These are phyloP conservation scores for Aspidoscelis tigris DNA, from an alignment of 2,113 vertebrate species.

Conservation along the genomic window DNA sequence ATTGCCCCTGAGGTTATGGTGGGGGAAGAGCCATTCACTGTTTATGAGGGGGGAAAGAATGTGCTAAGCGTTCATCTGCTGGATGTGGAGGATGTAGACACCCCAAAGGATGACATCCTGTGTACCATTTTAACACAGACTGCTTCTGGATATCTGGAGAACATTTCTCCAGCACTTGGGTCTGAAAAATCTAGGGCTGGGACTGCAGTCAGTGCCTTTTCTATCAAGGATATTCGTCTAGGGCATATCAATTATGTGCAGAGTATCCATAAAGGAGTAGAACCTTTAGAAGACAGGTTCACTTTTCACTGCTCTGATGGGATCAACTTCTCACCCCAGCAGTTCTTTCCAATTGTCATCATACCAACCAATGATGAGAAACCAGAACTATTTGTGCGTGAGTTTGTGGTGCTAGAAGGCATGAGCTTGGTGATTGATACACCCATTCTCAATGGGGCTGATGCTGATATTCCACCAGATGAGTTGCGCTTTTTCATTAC, in stretches of 20 bases:
- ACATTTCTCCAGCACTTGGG: conserved; percentile 66
- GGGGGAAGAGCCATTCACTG: conserved; percentile 72
- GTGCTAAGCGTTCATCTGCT: conserved; percentile 71
- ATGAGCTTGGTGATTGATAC: conserved; percentile 74
- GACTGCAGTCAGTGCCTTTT: conserved; percentile 72
- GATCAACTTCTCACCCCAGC: conserved; percentile 64
- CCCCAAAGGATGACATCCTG: conserved; percentile 67
- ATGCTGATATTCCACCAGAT: conserved; percentile 68
- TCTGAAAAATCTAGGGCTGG: conserved; percentile 66
- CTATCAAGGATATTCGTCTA: conserved; percentile 62
- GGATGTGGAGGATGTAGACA: conserved; percentile 65
- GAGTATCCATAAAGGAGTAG: conserved; percentile 72
- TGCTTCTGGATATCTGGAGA: conserved; percentile 74
- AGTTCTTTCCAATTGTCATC: conserved; percentile 70
- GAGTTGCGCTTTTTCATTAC: conserved; percentile 68
- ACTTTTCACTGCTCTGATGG: conserved; percentile 74
- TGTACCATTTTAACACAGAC: conserved; percentile 70
- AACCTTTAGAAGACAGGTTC: conserved; percentile 69
- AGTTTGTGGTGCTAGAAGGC: conserved; percentile 74
- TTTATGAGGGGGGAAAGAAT: conserved; percentile 83
- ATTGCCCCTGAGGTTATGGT: conserved; percentile 78
- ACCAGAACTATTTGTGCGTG: conserved; percentile 61
- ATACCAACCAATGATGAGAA: conserved; percentile 71
- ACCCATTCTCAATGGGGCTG: conserved; percentile 59
- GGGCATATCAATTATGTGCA: conserved; percentile 70